These are phyloP conservation scores for Nymphicus hollandicus DNA, from an alignment of 2,113 vertebrate genomes.

Conservation along the genomic window DNA sequence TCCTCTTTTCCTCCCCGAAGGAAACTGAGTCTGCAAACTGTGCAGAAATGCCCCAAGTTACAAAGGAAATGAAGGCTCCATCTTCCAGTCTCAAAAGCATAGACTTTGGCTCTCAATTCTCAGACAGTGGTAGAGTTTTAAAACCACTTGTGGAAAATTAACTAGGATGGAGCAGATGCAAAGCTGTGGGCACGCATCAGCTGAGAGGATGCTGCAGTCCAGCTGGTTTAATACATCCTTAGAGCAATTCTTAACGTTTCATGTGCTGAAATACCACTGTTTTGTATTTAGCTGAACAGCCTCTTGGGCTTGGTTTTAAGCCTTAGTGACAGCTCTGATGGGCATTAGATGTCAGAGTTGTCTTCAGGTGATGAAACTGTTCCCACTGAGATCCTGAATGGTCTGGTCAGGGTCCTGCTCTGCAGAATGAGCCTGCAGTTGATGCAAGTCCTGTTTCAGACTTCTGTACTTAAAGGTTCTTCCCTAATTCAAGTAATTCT, in stretches of 20 bases:
- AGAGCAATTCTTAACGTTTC: neutral
- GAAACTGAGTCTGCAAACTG: neutral
- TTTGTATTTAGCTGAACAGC: neutral
- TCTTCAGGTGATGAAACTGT: neutral
- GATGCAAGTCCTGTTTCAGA: neutral
- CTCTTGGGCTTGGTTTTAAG: neutral
- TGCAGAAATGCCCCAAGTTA: neutral
- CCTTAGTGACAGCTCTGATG: neutral
- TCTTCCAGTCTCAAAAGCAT: neutral
- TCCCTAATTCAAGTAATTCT: neutral
- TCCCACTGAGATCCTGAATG: neutral
- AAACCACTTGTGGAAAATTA: neutral
- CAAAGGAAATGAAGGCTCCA: neutral
- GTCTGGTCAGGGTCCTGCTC: neutral
- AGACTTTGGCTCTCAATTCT: neutral
- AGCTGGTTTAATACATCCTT: neutral
- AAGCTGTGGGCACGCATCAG: neutral
- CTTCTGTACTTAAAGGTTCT: neutral
- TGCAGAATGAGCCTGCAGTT: neutral
- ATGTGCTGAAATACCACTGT: neutral
- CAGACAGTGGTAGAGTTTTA: neutral
- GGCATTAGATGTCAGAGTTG: neutral
- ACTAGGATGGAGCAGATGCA: neutral
- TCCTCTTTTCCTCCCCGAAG: slow-evolving; percentile 32
- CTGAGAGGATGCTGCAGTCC: neutral